A percentile compares a stretch with the other conserved stretches of the same genome.
phyloP scores from a whole-genome alignment of 2,113 vertebrate genomes.

The Tragelaphus imberbis region DNA sequence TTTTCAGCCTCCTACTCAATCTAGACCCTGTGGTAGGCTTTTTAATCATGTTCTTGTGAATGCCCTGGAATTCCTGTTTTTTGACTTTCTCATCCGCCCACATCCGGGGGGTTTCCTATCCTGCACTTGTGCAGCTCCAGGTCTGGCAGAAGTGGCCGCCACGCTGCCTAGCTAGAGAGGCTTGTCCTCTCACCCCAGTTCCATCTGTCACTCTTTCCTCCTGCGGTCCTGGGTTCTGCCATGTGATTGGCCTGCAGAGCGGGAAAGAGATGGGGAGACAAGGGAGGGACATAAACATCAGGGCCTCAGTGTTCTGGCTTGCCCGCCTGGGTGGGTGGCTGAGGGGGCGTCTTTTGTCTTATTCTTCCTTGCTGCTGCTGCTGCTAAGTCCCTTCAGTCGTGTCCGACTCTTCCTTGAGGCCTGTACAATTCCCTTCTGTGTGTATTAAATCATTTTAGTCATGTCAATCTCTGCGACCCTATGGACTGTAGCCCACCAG shows the following conservation, averaged over 20 bases:
- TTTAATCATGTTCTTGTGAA: background rate
- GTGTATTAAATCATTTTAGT: background rate
- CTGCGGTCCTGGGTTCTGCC: background rate
- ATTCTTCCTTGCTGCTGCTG: background rate
- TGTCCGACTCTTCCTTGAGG: background rate
- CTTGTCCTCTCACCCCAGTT: background rate
- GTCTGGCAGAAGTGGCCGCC: background rate
- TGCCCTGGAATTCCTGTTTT: background rate
- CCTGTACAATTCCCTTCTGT: background rate
- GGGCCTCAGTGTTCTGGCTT: background rate
- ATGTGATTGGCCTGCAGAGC: background rate
- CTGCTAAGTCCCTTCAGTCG: too few species aligned
- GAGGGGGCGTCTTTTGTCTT: background rate
- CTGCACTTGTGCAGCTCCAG: background rate
- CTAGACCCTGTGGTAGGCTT: background rate
- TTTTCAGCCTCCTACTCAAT: background rate
- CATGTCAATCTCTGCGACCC: background rate
- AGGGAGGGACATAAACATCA: background rate
- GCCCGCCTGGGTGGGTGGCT: background rate
- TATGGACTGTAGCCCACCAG: background rate
- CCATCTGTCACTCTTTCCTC: background rate
- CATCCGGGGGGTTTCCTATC: background rate
- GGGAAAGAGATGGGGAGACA: background rate
- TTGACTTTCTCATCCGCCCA: background rate
- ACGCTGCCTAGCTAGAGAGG: background rate